A percentile compares a stretch with the other conserved stretches of the same genome.
These are phyloP conservation scores for Drosophila miranda DNA, from an alignment of 1,140 invertebrate genomes.

Conservation along the genomic window DNA sequence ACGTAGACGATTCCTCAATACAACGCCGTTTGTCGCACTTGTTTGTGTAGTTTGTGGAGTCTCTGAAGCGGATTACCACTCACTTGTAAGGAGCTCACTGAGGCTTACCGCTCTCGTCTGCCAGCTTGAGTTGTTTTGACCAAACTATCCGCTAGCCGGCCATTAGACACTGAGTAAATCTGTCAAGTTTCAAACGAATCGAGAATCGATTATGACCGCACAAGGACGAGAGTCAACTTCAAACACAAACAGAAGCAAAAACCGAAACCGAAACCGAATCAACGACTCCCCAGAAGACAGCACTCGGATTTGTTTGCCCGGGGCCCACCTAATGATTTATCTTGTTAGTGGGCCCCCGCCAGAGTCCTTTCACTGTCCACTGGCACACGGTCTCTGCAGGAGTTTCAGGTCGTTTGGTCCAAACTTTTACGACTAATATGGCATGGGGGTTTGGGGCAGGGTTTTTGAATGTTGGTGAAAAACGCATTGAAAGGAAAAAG, in stretches of 20 bases:
- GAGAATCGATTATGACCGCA: constrained; percentile 30
- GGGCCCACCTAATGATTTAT: constrained; percentile 33
- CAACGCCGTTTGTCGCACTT: too few species aligned
- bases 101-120: too few species aligned
- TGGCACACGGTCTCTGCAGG: background rate
- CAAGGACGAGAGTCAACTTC: background rate
- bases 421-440: constrained; percentile 42
- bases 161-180: constrained; percentile 1
- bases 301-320: constrained; percentile 12
- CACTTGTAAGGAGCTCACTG: too few species aligned
- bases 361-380: constrained; percentile 4
- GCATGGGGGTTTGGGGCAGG: background rate
- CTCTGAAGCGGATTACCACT: too few species aligned
- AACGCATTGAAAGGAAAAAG: constrained; percentile 10
- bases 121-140: constrained; percentile 70
- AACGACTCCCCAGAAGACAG: constrained; percentile 13
- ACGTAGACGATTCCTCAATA: too few species aligned
- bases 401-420: background rate
- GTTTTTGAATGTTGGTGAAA: constrained; percentile 31
- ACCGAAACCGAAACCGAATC: background rate
- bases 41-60: too few species aligned
- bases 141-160: constrained; percentile 1
- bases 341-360: constrained; percentile 29
- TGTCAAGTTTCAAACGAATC: constrained; percentile 27
- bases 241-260: background rate